These are phyloP conservation scores for Ailuropoda melanoleuca DNA, from an alignment of 2,113 vertebrate genomes.

Conservation along the genomic window DNA sequence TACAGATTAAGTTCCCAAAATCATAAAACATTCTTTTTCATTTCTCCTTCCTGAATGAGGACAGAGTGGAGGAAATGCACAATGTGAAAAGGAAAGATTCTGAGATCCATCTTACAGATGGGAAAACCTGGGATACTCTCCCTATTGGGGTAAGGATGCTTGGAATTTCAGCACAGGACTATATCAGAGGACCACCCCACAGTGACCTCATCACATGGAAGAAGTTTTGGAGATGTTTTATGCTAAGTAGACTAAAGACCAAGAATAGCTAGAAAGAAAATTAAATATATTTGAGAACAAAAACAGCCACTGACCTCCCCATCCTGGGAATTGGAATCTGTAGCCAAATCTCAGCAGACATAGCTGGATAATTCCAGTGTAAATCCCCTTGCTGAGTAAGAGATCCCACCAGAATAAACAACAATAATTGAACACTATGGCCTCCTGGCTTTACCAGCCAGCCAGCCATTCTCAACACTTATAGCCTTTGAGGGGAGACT, in stretches of 20 bases:
- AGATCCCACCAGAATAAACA: background rate
- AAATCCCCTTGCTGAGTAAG: constrained; percentile 29
- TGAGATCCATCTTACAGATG: background rate
- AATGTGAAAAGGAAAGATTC: background rate
- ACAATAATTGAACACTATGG: background rate
- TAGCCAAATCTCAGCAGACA: constrained; percentile 44
- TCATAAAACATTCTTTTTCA: background rate
- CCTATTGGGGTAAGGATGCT: background rate
- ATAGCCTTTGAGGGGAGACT: background rate
- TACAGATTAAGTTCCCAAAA: background rate
- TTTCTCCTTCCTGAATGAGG: background rate
- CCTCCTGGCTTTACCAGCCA: background rate
- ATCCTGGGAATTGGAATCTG: constrained; percentile 33
- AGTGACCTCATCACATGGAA: background rate
- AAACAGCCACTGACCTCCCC: constrained; percentile 50
- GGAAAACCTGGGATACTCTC: background rate
- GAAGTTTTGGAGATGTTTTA: background rate
- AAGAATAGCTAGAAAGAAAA: constrained; percentile 44
- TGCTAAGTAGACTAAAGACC: background rate
- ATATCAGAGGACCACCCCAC: background rate
- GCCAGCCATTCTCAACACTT: background rate
- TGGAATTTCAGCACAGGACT: background rate
- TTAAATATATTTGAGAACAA: constrained; percentile 59
- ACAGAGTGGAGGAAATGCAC: background rate
- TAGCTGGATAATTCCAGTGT: background rate